Base-by-base conservation (phyloP, 2,113 vertebrate species). In the Bubalus kerabau region DNA sequence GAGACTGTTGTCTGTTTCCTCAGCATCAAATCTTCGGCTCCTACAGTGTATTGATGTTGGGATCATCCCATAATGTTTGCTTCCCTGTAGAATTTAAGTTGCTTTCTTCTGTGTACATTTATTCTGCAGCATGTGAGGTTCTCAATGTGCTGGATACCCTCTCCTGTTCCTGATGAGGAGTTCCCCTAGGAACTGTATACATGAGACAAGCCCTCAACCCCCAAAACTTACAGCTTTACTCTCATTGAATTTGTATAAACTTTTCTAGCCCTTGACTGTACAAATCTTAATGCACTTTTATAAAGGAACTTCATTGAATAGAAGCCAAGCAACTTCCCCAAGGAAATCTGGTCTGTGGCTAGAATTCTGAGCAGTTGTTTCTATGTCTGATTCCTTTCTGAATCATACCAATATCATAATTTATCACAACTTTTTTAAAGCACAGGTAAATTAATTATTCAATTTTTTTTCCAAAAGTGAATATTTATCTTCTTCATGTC, bases 401-500 rank as follows among this genome's bases (percentile, higher is more conserved):
- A 16, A 54, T 40, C 87, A 50, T 21, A 52, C 2, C 11, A 85
- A 64, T 32, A 17, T n/a, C 60, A 43, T 26, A 56, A 74, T 88
- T 59, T 60, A 36, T 17, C 26, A 40, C n/a, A 56, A 5, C 7
- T 23, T 76, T 57, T 57, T 57, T 48, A 54, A 94, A 56, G 14
- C 30, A 50, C 26, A 40, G 30, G 36, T 87, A 93, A 71, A 64
- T 89, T 80, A 91, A 36, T 81, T 81, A 36, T 64, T 67, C 9
- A 84, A 8, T 71, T 28, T 84, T 91, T 62, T 36, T 76, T 7
- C 50, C 8, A 19, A 92, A 71, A 74, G 23, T 78, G 19, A 85
- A 62, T 57, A 80, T 67, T 40, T 52, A 56, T 81, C 26, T 62
- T 60, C 46, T 95, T 92, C 9, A 11, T 84, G 30, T n/a, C 89